Percentiles rank a stretch among this genome's conserved stretches.
Evolutionary conservation across 2,888 invertebrate species (phyloP).

Genomic region (Chromoteleia sp.): DNA sequence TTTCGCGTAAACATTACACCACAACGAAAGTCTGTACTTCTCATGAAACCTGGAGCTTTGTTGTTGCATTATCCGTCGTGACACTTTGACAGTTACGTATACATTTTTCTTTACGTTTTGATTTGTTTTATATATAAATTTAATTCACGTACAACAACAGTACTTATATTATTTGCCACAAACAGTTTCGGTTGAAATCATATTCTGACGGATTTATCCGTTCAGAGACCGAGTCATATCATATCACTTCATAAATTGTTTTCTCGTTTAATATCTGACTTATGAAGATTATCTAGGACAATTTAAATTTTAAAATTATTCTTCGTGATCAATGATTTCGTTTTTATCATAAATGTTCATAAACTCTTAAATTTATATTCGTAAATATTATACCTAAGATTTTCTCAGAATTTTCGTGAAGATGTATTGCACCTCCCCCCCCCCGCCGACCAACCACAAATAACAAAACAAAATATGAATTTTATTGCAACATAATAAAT

Average conservation of each 20-base stretch:
- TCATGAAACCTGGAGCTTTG: conserved; percentile 67
- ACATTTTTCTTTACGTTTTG: conserved; percentile 29
- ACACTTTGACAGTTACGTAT: conserved; percentile 30
- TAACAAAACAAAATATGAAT: conserved; percentile 7
- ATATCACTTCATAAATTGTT: not conserved
- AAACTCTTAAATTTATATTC: too few relatives aligned
- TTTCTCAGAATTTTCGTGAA: too few relatives aligned
- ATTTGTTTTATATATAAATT: conserved; percentile 35
- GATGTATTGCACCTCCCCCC: too few relatives aligned
- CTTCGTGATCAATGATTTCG: not conserved
- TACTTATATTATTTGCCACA: conserved; percentile 25
- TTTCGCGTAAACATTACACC: conserved; percentile 80
- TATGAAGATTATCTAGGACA: too few relatives aligned
- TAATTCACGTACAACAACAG: conserved; percentile 29
- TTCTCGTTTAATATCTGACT: too few relatives aligned
- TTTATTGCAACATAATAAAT: conserved; percentile 12
- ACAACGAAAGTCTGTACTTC: conserved; percentile 71
- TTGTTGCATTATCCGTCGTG: conserved; percentile 51
- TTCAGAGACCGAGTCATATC: not conserved
- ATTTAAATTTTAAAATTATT: too few relatives aligned
- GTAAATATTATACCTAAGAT: too few relatives aligned
- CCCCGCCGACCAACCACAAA: not conserved
- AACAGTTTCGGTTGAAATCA: conserved; percentile 13
- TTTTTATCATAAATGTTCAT: too few relatives aligned
- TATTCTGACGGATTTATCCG: conserved; percentile 7